Percentiles rank a stretch among this genome's conserved stretches.
Evolutionary conservation across 1,140 invertebrate species (phyloP).

Genomic region (Teleogryllus occipitalis): DNA sequence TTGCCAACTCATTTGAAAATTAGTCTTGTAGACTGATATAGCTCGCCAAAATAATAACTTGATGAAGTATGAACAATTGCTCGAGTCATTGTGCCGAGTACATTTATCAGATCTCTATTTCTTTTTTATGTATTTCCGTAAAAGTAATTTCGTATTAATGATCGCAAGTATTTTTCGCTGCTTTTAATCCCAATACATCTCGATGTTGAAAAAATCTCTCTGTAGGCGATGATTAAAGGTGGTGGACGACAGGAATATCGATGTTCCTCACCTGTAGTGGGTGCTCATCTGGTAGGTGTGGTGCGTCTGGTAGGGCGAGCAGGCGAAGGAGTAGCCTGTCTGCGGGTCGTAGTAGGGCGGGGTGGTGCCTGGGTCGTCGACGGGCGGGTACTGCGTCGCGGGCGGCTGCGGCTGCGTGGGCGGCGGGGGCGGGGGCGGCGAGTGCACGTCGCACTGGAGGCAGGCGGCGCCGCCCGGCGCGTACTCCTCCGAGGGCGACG

Average conservation of each 20-base stretch:
- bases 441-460: not conserved
- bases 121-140: too few relatives aligned
- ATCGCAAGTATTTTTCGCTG: too few relatives aligned
- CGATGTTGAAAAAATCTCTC: not conserved
- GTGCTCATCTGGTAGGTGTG: not conserved
- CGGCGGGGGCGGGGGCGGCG: too few relatives aligned
- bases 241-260: too few relatives aligned
- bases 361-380: not conserved
- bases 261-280: not conserved
- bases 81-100: too few relatives aligned
- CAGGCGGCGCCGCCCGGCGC: not conserved
- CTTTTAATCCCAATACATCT: not conserved
- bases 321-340: not conserved
- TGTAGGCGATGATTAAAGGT: too few relatives aligned
- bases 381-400: not conserved
- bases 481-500: not conserved
- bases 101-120: too few relatives aligned
- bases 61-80: too few relatives aligned
- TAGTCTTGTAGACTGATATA: too few relatives aligned
- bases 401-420: not conserved
- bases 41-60: too few relatives aligned
- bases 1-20: too few relatives aligned
- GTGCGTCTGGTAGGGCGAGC: not conserved
- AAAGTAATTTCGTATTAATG: too few relatives aligned
- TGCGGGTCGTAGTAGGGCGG: not conserved